Percentiles rank a stretch among this genome's conserved stretches.
phyloP scores from a whole-genome alignment of 35 echinoderm and acorn worm genomes.

The Ophiothrix spiculata region DNA sequence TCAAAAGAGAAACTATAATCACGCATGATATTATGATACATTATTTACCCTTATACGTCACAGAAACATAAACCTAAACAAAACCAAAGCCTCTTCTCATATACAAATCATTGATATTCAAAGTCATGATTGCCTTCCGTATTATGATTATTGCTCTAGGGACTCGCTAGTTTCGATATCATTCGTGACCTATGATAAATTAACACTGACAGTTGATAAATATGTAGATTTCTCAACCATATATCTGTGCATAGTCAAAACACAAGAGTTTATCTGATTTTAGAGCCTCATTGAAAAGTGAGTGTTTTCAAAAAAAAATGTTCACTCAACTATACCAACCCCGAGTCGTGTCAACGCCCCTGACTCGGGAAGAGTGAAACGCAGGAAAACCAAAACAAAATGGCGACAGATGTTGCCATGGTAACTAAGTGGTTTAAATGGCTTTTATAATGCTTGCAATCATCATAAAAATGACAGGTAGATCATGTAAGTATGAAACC shows the following conservation, averaged over 20 bases:
- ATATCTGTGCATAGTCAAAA: slow-evolving; percentile 4
- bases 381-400: neutral
- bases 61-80: slow-evolving; percentile 3
- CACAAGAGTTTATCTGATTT: neutral
- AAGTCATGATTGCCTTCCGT: neutral
- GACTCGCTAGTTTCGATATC: neutral
- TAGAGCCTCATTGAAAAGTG: neutral
- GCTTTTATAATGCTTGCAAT: slow-evolving; percentile 9
- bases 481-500: slow-evolving; percentile 9
- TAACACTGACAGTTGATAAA: slow-evolving; percentile 6
- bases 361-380: neutral
- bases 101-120: neutral
- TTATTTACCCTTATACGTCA: neutral
- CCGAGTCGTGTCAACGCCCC: neutral
- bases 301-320: neutral
- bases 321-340: neutral
- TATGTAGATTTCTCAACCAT: neutral
- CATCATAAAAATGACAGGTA: slow-evolving; percentile 13
- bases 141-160: neutral
- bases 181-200: slow-evolving; percentile 6
- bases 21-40: no score
- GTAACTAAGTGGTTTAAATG: slow-evolving; percentile 13
- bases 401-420: neutral
- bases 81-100: neutral
- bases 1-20: no score